Conservation (phyloP, 1,140 invertebrate species). For the Drosophila pectinifera region DNA sequence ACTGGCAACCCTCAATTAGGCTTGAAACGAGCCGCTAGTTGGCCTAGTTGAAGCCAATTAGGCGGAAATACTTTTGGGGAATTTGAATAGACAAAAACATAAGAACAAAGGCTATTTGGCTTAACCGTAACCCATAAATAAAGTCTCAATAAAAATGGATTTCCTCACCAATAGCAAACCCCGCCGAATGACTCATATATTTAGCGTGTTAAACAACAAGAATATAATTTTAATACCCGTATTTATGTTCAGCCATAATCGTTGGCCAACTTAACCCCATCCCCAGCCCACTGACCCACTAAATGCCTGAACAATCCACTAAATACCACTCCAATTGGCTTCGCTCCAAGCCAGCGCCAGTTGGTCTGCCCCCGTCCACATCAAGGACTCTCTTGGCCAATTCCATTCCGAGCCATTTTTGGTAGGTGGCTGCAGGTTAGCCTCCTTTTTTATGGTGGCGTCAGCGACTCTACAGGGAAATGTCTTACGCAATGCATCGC, state of each 20-base stretch:
- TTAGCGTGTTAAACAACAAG: background rate
- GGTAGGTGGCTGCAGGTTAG: conserved; percentile 30
- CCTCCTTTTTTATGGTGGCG: conserved; percentile 29
- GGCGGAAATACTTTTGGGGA: conserved; percentile 4
- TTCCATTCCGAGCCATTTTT: background rate
- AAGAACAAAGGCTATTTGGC: background rate
- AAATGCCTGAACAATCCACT: conserved; percentile 30
- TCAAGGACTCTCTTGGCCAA: conserved; percentile 16
- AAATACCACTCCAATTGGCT: conserved; percentile 20
- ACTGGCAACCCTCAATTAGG: conserved; percentile 34
- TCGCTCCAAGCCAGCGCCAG: conserved; percentile 21
- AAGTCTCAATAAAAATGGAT: background rate
- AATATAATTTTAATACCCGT: background rate
- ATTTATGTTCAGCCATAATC: conserved; percentile 9
- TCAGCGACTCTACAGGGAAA: conserved; percentile 32
- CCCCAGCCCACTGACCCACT: conserved; percentile 17
- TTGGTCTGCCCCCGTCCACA: conserved; percentile 34
- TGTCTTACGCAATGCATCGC: conserved; percentile 51
- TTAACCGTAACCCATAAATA: background rate
- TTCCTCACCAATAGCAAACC: too few species aligned
- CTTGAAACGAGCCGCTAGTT: conserved; percentile 52
- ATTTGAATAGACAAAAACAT: background rate
- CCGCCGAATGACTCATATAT: background rate
- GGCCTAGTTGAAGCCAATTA: conserved; percentile 56
- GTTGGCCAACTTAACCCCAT: background rate